phyloP scores from a whole-genome alignment of 2,797 vertebrate species.

The Bucorvus abyssinicus region DNA sequence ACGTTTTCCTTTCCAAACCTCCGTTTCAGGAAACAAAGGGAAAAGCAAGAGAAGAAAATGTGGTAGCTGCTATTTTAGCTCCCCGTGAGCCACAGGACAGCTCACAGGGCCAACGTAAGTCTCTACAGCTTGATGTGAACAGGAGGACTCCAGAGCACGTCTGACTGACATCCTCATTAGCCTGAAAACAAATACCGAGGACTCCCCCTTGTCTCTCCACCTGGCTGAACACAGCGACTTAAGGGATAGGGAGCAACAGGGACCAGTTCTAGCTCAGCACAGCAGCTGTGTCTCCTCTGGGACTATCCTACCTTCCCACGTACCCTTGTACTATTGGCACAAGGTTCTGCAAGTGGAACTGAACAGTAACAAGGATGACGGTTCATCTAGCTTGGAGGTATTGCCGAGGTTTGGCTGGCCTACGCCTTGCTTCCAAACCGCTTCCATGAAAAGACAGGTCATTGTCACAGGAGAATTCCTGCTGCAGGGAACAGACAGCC shows the following conservation, averaged over 20 bases:
- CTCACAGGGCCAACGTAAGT: background rate
- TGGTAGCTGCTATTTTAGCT: background rate
- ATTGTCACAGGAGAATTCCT: too few relatives aligned
- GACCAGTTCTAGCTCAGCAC: background rate
- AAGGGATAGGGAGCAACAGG: background rate
- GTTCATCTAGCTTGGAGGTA: too few relatives aligned
- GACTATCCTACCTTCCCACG: too few relatives aligned
- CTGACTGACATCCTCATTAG: background rate
- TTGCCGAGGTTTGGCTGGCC: too few relatives aligned
- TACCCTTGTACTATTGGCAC: too few relatives aligned
- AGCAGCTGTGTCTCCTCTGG: background rate
- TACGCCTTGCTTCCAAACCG: too few relatives aligned
- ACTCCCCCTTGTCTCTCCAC: background rate
- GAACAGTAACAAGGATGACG: too few relatives aligned
- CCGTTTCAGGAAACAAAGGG: background rate
- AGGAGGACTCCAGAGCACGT: background rate
- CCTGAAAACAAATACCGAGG: background rate
- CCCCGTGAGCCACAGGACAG: background rate
- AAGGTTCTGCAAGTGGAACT: too few relatives aligned
- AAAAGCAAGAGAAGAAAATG: background rate
- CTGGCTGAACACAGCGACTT: background rate
- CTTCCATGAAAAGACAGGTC: too few relatives aligned
- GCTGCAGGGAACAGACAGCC: too few relatives aligned
- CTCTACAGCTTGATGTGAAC: background rate
- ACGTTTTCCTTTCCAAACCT: background rate